Conservation (phyloP, 2,797 vertebrate genomes). For the Glyptemys insculpta region DNA sequence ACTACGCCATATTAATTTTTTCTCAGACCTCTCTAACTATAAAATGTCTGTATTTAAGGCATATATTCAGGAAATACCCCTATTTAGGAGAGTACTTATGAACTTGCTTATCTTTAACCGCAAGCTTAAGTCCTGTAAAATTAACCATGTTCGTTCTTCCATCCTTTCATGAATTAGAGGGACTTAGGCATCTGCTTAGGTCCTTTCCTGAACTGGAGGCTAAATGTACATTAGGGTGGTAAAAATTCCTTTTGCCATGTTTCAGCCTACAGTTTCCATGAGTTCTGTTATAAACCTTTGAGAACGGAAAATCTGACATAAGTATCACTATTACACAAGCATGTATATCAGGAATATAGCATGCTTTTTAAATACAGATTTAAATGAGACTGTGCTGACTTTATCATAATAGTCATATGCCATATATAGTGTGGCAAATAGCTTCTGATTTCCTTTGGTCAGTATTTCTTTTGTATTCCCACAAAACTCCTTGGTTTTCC, state of each 20-base stretch:
- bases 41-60: background rate
- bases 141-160: background rate
- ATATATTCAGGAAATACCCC: background rate
- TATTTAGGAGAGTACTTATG: background rate
- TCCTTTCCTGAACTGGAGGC: background rate
- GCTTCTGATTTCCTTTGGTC: background rate
- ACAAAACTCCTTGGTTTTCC: fast-evolving
- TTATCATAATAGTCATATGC: background rate
- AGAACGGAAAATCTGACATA: background rate
- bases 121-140: background rate
- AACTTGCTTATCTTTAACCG: background rate
- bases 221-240: background rate
- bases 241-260: background rate
- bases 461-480: background rate
- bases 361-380: background rate
- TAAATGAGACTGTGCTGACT: background rate
- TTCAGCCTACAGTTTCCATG: background rate
- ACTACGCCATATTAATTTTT: background rate
- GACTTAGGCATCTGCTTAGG: background rate
- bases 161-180: background rate
- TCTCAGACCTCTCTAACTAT: fast-evolving
- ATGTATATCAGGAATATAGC: background rate
- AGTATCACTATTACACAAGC: background rate
- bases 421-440: background rate
- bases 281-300: background rate